Percentiles rank a stretch among this genome's conserved stretches.
These are phyloP conservation scores for Chrysochloris asiatica DNA, from an alignment of 2,113 vertebrate genomes.

Conservation along the genomic window DNA sequence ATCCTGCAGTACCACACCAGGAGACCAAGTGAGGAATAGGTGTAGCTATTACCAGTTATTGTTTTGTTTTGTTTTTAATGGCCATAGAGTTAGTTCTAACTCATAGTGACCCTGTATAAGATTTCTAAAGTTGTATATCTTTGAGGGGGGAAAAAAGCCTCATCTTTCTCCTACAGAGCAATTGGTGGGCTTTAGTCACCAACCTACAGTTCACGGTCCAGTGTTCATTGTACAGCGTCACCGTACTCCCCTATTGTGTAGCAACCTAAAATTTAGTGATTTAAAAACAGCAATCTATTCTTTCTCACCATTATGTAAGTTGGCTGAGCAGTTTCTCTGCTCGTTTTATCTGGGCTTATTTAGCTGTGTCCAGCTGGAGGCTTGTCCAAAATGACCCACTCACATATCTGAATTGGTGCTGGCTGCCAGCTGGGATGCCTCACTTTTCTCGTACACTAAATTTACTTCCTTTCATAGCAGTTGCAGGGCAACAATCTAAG, in stretches of 20 bases:
- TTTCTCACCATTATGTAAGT: background rate
- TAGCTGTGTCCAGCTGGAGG: background rate
- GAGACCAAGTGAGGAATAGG: too few relatives aligned
- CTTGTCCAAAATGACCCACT: slow-evolving; percentile 1
- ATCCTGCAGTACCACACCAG: too few relatives aligned
- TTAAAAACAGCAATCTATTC: background rate
- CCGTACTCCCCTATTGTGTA: too few relatives aligned
- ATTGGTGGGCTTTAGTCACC: too few relatives aligned
- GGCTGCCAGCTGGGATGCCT: background rate
- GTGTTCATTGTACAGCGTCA: too few relatives aligned
- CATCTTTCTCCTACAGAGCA: too few relatives aligned
- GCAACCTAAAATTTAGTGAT: slow-evolving; percentile 18
- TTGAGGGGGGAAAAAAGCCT: too few relatives aligned
- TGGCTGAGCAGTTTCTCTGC: background rate
- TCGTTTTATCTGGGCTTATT: background rate
- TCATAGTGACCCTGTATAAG: too few relatives aligned
- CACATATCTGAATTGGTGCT: background rate
- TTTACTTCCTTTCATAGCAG: background rate
- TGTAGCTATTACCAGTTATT: background rate
- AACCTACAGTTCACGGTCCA: too few relatives aligned
- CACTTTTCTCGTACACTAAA: background rate
- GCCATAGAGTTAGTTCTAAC: too few relatives aligned
- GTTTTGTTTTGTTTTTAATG: too few relatives aligned
- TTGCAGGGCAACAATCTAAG: background rate
- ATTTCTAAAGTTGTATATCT: too few relatives aligned